Evolutionary conservation across 64 coral and sea anemone genomes (phyloP).

Genomic region (Montipora efflorescens): DNA sequence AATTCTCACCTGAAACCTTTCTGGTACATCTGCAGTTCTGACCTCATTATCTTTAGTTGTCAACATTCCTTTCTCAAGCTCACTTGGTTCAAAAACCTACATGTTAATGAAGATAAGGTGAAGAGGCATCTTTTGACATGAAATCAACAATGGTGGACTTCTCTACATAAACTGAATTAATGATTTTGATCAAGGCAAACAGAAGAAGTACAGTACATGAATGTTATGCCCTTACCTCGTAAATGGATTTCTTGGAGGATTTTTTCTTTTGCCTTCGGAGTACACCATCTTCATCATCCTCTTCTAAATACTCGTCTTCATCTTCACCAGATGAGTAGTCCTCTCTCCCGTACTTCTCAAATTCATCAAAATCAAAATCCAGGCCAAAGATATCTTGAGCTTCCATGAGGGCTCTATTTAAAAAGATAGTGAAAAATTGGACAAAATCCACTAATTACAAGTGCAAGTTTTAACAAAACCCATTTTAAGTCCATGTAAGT

Average conservation of each 20-base stretch:
- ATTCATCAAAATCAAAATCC: conserved; percentile 98
- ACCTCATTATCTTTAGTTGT: conserved; percentile 91
- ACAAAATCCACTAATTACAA: no score
- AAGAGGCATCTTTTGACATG: no score
- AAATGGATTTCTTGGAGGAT: conserved; percentile 90
- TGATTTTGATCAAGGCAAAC: no score
- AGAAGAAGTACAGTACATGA: no score
- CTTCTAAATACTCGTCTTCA: conserved; percentile 89
- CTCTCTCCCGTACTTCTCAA: conserved; percentile 95
- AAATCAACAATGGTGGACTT: no score
- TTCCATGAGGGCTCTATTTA: conserved; percentile 90
- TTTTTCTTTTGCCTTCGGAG: conserved; percentile 74
- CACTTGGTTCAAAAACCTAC: conserved; percentile 99
- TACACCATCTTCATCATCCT: conserved; percentile 68
- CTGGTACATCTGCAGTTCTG: conserved; percentile 85
- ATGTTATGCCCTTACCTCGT: conserved; percentile 61
- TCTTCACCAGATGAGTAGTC: conserved; percentile 90
- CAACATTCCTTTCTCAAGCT: conserved; percentile 96
- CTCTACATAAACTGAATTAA: background rate
- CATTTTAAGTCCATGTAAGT: no score
- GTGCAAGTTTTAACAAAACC: no score
- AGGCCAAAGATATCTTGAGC: conserved; percentile 99
- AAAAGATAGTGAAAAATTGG: background rate
- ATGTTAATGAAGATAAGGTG: no score
- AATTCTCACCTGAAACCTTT: conserved; percentile 87